Conservation (phyloP, 2,888 invertebrate species). For the Parascotia fuliginaria region DNA sequence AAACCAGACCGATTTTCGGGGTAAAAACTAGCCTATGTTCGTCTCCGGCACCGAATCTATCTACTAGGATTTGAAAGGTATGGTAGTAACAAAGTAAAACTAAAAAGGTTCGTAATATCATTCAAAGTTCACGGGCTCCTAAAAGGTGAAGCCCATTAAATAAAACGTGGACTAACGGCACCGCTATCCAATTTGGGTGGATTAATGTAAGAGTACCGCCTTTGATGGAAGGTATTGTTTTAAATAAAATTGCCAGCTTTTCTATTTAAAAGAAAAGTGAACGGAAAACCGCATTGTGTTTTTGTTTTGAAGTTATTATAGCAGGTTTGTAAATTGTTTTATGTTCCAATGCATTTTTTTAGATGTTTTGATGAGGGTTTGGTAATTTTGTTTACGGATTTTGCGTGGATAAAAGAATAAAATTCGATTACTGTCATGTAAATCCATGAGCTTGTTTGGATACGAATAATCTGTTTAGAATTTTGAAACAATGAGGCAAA, state of each 20-base stretch:
- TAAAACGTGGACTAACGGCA: slow-evolving; percentile 3
- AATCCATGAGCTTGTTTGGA: too few relatives aligned
- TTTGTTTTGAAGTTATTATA: slow-evolving; percentile 1
- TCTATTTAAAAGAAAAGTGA: slow-evolving; percentile 8
- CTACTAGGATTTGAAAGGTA: neutral
- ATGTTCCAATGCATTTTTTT: neutral
- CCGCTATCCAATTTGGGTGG: slow-evolving; percentile 19
- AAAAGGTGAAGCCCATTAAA: slow-evolving; percentile 13
- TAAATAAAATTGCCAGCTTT: slow-evolving; percentile 25
- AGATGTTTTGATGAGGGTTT: neutral
- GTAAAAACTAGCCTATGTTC: too few relatives aligned
- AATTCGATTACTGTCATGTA: neutral
- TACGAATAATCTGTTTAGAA: too few relatives aligned
- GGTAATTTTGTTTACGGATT: neutral
- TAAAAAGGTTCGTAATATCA: neutral
- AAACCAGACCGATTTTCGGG: too few relatives aligned
- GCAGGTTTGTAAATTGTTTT: neutral
- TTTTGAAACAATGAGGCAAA: too few relatives aligned
- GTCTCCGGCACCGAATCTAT: too few relatives aligned
- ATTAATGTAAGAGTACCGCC: slow-evolving; percentile 16
- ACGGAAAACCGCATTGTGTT: slow-evolving; percentile 6
- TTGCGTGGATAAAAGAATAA: neutral
- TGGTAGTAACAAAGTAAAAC: neutral
- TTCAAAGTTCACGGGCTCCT: neutral
- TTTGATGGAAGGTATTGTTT: slow-evolving; percentile 26